Conservation (phyloP, 2,113 vertebrate genomes). For the Alaudala cheleensis region DNA sequence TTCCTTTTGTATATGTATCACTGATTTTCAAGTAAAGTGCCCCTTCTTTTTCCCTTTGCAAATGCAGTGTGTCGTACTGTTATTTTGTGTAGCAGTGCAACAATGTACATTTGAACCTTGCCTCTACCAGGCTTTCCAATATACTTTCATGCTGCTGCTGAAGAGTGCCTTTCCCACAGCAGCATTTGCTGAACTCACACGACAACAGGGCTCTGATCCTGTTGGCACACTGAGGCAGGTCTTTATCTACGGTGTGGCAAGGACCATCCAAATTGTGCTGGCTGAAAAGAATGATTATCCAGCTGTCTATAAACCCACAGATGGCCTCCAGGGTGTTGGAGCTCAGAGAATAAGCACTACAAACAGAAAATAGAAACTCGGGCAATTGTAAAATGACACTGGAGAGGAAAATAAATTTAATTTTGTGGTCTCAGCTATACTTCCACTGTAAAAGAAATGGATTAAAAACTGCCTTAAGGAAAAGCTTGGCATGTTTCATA, state of each 20-base stretch:
- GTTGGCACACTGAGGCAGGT: rapidly evolving
- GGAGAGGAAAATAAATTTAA: not conserved
- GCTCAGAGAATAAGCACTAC: not conserved
- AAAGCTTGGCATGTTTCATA: not conserved
- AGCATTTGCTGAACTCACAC: not conserved
- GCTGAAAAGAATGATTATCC: not conserved
- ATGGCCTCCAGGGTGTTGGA: not conserved
- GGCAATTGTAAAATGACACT: not conserved
- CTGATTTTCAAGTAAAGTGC: too few relatives aligned
- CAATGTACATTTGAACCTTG: not conserved
- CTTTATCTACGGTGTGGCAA: rapidly evolving
- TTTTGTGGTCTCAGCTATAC: not conserved
- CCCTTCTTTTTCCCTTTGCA: too few relatives aligned
- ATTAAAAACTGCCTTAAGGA: not conserved
- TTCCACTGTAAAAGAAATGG: not conserved
- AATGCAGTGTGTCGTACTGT: too few relatives aligned
- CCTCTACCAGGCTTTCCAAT: not conserved
- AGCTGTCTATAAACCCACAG: not conserved
- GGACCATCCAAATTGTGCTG: not conserved
- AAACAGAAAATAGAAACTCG: not conserved
- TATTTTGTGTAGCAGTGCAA: too few relatives aligned
- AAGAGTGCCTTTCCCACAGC: not conserved
- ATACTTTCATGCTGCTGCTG: not conserved
- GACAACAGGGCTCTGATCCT: not conserved
- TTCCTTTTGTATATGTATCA: too few relatives aligned